Evolutionary conservation across 2,888 invertebrate genomes (phyloP).

Genomic region (Cactoblastis cactorum): DNA sequence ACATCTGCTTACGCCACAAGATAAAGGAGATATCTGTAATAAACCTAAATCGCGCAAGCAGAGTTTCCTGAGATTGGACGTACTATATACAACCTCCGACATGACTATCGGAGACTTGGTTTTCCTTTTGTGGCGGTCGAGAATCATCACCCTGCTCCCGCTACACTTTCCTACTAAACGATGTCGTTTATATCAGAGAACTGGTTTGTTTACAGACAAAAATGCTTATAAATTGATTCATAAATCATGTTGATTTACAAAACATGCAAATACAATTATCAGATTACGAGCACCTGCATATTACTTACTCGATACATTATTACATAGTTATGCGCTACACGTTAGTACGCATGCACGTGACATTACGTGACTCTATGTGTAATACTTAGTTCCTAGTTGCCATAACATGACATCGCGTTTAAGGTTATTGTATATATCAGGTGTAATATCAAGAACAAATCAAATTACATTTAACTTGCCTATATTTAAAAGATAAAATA

Average conservation of each 20-base stretch:
- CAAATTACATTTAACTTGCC: not conserved
- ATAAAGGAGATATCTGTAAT: too few species aligned
- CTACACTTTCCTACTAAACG: too few species aligned
- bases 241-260: not conserved
- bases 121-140: too few species aligned
- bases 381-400: constrained; percentile 7
- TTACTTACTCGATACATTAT: not conserved
- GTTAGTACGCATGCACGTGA: constrained; percentile 4
- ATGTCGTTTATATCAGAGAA: too few species aligned
- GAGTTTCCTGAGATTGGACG: too few species aligned
- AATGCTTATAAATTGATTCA: not conserved
- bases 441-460: not conserved
- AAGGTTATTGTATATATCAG: not conserved
- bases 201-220: too few species aligned
- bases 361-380: constrained; percentile 7
- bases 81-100: too few species aligned
- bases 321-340: constrained; percentile 2
- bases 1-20: too few species aligned
- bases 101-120: too few species aligned
- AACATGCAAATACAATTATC: constrained; percentile 1
- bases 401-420: constrained; percentile 7
- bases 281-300: not conserved
- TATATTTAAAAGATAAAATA: too few species aligned
- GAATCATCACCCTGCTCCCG: too few species aligned
- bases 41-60: too few species aligned